Percentiles rank a stretch among this genome's conserved stretches.
These are phyloP conservation scores for Ascaphus truei DNA, from an alignment of 2,113 vertebrate species.

Conservation along the genomic window DNA sequence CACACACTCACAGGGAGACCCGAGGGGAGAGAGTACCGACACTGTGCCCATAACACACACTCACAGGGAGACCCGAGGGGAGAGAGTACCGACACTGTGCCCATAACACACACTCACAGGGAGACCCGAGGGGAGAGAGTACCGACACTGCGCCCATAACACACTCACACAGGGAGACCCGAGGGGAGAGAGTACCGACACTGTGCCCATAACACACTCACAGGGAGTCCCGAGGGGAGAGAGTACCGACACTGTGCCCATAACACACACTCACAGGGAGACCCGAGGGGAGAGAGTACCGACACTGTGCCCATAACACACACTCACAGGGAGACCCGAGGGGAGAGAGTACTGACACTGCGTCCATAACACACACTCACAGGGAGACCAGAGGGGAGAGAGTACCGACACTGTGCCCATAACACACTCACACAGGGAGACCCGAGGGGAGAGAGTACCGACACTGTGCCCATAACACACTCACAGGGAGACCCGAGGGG, in stretches of 20 bases:
- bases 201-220: too few relatives aligned
- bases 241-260: constrained; percentile 62
- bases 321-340: too few relatives aligned
- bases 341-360: too few relatives aligned
- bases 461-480: too few relatives aligned
- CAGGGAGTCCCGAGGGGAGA: too few relatives aligned
- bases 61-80: too few relatives aligned
- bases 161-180: constrained; percentile 65
- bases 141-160: background rate
- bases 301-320: background rate
- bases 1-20: constrained; percentile 68
- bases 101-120: constrained; percentile 67
- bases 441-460: constrained; percentile 45
- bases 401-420: background rate
- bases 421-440: constrained; percentile 54
- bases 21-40: constrained; percentile 28
- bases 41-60: too few relatives aligned
- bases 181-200: background rate
- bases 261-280: constrained; percentile 63
- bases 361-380: constrained; percentile 66
- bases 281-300: constrained; percentile 52
- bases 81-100: constrained; percentile 52
- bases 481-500: too few relatives aligned
- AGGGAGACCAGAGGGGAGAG: constrained; percentile 63
- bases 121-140: constrained; percentile 57